These are phyloP conservation scores for Ochropleura plecta DNA, from an alignment of 2,888 invertebrate species.

Conservation along the genomic window DNA sequence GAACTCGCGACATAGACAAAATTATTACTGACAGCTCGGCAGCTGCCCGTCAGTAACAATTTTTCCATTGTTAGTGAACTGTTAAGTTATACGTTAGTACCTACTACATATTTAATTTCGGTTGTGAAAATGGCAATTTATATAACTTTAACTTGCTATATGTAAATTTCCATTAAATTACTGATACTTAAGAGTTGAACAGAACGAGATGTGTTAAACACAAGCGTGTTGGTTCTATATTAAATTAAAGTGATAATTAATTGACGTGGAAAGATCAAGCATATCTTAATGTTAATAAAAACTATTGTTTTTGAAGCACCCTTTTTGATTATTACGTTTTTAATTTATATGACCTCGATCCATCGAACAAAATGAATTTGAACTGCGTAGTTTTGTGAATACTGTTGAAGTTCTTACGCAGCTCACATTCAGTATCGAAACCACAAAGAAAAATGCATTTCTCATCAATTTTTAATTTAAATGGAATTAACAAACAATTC, in stretches of 20 bases:
- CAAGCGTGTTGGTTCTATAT: slow-evolving; percentile 84
- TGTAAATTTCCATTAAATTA: slow-evolving; percentile 85
- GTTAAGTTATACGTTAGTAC: slow-evolving; percentile 87
- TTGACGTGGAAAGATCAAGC: slow-evolving; percentile 76
- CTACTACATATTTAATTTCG: slow-evolving; percentile 90
- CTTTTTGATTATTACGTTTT: slow-evolving; percentile 54
- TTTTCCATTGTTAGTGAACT: slow-evolving; percentile 77
- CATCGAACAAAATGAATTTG: slow-evolving; percentile 59
- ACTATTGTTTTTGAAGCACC: slow-evolving; percentile 57
- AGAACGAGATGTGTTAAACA: slow-evolving; percentile 88
- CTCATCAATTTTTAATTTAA: slow-evolving; percentile 31
- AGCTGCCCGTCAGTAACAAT: slow-evolving; percentile 74
- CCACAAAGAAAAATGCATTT: slow-evolving; percentile 42
- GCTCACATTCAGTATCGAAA: slow-evolving; percentile 60
- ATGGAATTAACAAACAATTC: slow-evolving; percentile 35
- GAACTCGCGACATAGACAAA: slow-evolving; percentile 70
- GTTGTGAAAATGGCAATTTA: slow-evolving; percentile 91
- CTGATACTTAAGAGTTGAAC: slow-evolving; percentile 85
- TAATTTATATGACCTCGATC: slow-evolving; percentile 48
- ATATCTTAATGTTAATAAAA: slow-evolving; percentile 77
- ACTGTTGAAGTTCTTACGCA: slow-evolving; percentile 57
- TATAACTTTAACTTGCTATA: slow-evolving; percentile 86
- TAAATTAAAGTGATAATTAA: slow-evolving; percentile 81
- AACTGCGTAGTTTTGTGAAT: slow-evolving; percentile 60
- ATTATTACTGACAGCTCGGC: slow-evolving; percentile 75